Evolutionary conservation across 2,888 invertebrate species (phyloP).

Genomic region (Aleiodes leptofemur): DNA sequence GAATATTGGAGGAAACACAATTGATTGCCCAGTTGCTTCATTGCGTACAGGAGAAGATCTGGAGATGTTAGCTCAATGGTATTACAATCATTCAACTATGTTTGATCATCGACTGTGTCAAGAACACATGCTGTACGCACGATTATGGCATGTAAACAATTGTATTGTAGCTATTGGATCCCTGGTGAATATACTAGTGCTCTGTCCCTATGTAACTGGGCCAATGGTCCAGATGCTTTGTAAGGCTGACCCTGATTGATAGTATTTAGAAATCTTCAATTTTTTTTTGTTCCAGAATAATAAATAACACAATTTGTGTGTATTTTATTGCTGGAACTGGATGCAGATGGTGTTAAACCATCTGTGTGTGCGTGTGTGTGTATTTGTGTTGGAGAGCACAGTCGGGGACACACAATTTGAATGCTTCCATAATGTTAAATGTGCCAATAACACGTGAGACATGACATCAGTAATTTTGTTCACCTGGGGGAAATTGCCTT

Average conservation of each 20-base stretch:
- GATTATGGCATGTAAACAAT: constrained; percentile 16
- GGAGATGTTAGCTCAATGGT: constrained; percentile 13
- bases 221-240: neutral
- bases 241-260: too few relatives aligned
- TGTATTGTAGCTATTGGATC: too few relatives aligned
- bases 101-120: constrained; percentile 25
- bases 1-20: constrained; percentile 3
- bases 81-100: constrained; percentile 25
- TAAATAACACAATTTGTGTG: too few relatives aligned
- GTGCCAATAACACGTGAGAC: constrained; percentile 24
- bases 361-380: neutral
- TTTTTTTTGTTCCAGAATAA: too few relatives aligned
- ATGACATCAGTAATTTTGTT: constrained; percentile 3
- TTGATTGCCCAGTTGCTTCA: neutral
- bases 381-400: neutral
- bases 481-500: constrained; percentile 20
- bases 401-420: neutral
- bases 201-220: neutral
- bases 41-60: neutral
- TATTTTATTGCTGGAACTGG: too few relatives aligned
- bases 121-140: constrained; percentile 16
- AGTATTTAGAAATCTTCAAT: too few relatives aligned
- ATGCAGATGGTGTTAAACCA: constrained; percentile 8
- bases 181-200: neutral
- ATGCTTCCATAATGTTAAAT: constrained; percentile 16